Conservation (phyloP, 2,113 vertebrate genomes). For the Clupea harengus region DNA sequence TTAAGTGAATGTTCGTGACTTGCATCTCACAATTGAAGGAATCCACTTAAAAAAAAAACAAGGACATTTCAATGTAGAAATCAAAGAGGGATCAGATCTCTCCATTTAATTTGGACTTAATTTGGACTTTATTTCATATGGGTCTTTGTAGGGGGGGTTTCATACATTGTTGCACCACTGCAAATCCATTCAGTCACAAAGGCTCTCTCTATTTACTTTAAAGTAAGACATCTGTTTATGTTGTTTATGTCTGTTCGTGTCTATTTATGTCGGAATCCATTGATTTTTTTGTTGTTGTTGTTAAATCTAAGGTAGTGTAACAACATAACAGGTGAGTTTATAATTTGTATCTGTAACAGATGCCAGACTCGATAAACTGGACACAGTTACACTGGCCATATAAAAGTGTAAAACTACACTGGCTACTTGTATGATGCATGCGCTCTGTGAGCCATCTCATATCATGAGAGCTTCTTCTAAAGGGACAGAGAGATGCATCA, state of each 20-base stretch:
- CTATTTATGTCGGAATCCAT: too few species aligned
- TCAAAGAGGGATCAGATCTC: background rate
- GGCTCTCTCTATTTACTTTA: background rate
- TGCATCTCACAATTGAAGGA: background rate
- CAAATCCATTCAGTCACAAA: background rate
- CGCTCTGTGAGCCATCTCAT: too few species aligned
- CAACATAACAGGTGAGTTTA: background rate
- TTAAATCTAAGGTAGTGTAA: background rate
- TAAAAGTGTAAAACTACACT: background rate
- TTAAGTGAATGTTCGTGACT: background rate
- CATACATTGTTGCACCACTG: background rate
- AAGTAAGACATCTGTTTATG: background rate
- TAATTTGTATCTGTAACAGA: background rate
- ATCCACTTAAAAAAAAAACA: conserved; percentile 15
- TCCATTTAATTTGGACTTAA: conserved; percentile 17
- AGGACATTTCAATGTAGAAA: background rate
- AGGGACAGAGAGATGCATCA: too few species aligned
- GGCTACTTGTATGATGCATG: background rate
- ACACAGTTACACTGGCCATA: background rate
- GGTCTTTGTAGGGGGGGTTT: background rate
- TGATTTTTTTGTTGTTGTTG: too few species aligned
- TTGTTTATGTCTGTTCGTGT: too few species aligned
- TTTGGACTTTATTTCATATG: conserved; percentile 22
- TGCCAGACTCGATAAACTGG: background rate
- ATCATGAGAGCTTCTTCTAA: too few species aligned